Evolutionary conservation across 2,797 vertebrate species (phyloP).

Genomic region (Picus viridis): DNA sequence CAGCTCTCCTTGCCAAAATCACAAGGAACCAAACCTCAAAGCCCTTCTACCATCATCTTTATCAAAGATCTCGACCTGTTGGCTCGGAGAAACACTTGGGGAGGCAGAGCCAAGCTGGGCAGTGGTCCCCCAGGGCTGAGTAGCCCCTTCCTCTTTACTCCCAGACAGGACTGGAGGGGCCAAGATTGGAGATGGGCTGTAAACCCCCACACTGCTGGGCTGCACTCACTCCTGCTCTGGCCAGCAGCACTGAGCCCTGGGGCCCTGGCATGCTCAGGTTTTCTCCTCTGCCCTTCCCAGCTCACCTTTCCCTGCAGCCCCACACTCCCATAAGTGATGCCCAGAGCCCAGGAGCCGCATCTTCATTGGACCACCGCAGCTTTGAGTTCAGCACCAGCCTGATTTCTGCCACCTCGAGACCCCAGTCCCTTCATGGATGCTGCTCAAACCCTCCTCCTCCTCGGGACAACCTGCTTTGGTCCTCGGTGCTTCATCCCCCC

Average conservation of each 20-base stretch:
- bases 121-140: rapidly evolving
- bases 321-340: rapidly evolving
- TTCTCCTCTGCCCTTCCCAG: background rate
- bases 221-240: rapidly evolving
- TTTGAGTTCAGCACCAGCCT: background rate
- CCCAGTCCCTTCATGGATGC: background rate
- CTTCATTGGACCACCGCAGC: background rate
- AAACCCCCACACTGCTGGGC: background rate
- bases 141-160: background rate
- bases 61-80: background rate
- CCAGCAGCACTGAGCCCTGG: rapidly evolving
- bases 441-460: background rate
- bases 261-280: rapidly evolving
- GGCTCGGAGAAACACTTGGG: background rate
- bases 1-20: background rate
- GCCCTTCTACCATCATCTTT: rapidly evolving
- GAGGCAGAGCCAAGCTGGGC: background rate
- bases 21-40: rapidly evolving
- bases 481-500: background rate
- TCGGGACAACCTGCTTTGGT: background rate
- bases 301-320: background rate
- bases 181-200: background rate
- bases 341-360: background rate
- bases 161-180: background rate
- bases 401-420: background rate